Conservation (phyloP, 1,140 invertebrate species). For the Drosophila asahinai region DNA sequence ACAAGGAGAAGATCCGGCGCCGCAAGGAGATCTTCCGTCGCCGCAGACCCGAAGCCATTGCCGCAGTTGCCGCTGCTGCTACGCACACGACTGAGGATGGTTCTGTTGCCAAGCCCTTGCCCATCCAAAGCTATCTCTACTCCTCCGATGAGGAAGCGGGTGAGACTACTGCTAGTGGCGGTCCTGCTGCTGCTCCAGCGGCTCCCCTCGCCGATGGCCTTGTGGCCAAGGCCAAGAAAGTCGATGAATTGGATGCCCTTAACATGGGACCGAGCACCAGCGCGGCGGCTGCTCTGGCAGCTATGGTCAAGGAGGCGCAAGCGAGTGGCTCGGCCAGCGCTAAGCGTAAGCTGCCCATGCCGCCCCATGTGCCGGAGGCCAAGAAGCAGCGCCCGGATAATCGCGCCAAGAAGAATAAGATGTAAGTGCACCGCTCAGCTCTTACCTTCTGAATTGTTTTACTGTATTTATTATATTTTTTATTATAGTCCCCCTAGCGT, state of each 20-base stretch:
- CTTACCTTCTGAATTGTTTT: no score
- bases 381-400: conserved; percentile 54
- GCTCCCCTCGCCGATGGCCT: conserved; percentile 17
- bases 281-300: conserved; percentile 30
- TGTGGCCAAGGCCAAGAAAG: conserved; percentile 63
- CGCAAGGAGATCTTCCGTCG: conserved; percentile 88
- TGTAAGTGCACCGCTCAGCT: conserved; percentile 18
- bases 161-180: conserved; percentile 9
- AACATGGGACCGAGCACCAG: conserved; percentile 46
- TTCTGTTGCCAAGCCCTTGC: conserved; percentile 24
- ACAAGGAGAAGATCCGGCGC: conserved; percentile 91
- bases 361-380: conserved; percentile 21
- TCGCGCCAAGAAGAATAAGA: conserved; percentile 45
- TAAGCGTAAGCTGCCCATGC: conserved; percentile 57
- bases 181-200: background rate
- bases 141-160: conserved; percentile 74
- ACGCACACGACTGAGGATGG: conserved; percentile 41
- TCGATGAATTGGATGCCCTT: conserved; percentile 64
- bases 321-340: background rate
- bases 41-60: conserved; percentile 49
- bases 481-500: background rate
- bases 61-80: conserved; percentile 11
- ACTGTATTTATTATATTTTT: background rate
- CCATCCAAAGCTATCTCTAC: conserved; percentile 74
- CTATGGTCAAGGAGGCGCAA: background rate